Base-by-base conservation (phyloP, 2,113 vertebrate species). In the Psophia crepitans region DNA sequence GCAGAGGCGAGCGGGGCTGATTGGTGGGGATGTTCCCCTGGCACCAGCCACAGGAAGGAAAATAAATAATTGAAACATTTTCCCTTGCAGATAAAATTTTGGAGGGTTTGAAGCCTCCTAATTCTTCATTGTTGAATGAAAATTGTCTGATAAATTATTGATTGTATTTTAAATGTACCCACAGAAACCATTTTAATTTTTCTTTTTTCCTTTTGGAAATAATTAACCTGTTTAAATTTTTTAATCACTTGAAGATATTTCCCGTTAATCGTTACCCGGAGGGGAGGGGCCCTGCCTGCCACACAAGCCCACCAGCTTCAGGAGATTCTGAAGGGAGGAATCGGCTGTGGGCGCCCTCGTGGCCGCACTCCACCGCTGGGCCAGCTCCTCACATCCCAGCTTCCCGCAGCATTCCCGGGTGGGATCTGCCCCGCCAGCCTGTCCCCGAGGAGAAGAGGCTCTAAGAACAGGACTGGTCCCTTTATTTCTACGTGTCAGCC, bases 101-200 rank as follows among this genome's bases (percentile, higher is more conserved):
- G 81, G 91, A 74, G 90, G 14, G 65, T 75, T 75, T 75, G 60
- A 92, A 88, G 77, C 51, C 48, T 93, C 94, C 90, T 91, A 96
- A 96, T 97, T 97, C 96, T 91, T 97, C 79, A 91, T 63, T 96
- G 95, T 96, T 89, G 81, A 89, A 54, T 44, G 53, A 92, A 97
- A 97, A 96, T 92, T 90, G 74, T 78, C 66, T 80, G 51, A 70
- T 98, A 96, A 97, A 98, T 98, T 96, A 97, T 97, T 92, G 92
- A 98, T 84, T 37, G 58, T 88, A 96, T 97, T 97, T 97, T 91
- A 96, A 97, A 97, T 89, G 93, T 84, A 91, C 87, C 82, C 95
- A 97, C 60, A 94, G 88, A 97, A 96, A 94, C 84, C 81, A 92
- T 96, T 96, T 97, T 58, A 95, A 95, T 97, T 91, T 35, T 95